These are phyloP conservation scores for Drosophila punjabiensis DNA, from an alignment of 1,140 invertebrate genomes.

Conservation along the genomic window DNA sequence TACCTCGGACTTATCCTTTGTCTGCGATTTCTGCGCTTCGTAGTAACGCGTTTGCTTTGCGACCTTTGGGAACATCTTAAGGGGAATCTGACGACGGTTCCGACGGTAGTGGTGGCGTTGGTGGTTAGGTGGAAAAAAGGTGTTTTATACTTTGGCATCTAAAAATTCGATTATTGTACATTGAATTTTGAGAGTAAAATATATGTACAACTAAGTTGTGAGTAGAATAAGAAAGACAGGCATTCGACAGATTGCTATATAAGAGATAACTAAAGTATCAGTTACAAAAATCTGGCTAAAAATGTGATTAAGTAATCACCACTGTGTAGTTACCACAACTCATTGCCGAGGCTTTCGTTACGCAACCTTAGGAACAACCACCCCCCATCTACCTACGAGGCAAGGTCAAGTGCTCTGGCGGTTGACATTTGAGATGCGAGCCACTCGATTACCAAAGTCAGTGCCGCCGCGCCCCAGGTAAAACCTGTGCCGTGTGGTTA, in stretches of 20 bases:
- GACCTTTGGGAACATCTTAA: conserved; percentile 30
- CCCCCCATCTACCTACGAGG: conserved; percentile 4
- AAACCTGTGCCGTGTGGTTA: conserved; percentile 47
- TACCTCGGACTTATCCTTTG: not conserved
- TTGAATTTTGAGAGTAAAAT: conserved; percentile 56
- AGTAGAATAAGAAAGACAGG: conserved; percentile 5
- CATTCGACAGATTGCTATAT: conserved; percentile 10
- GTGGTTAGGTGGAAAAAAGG: not conserved
- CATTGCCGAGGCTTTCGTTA: not conserved
- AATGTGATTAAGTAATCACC: not conserved
- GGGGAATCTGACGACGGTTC: conserved; percentile 33
- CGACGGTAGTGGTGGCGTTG: not conserved
- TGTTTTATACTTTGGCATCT: conserved; percentile 20
- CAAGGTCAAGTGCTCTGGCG: conserved; percentile 40
- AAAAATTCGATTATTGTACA: conserved; percentile 20
- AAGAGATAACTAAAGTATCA: not conserved
- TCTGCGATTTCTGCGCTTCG: conserved; percentile 44
- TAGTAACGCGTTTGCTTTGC: conserved; percentile 28
- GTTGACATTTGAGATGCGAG: conserved; percentile 37
- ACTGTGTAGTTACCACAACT: not conserved
- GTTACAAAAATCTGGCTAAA: conserved; percentile 1
- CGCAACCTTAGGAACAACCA: conserved; percentile 14
- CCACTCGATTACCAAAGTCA: conserved; percentile 62
- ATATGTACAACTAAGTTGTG: not conserved
- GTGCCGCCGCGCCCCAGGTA: conserved; percentile 14